phyloP scores from a whole-genome alignment of 92 coral and sea anemone species.

The Scolanthus callimorphus region DNA sequence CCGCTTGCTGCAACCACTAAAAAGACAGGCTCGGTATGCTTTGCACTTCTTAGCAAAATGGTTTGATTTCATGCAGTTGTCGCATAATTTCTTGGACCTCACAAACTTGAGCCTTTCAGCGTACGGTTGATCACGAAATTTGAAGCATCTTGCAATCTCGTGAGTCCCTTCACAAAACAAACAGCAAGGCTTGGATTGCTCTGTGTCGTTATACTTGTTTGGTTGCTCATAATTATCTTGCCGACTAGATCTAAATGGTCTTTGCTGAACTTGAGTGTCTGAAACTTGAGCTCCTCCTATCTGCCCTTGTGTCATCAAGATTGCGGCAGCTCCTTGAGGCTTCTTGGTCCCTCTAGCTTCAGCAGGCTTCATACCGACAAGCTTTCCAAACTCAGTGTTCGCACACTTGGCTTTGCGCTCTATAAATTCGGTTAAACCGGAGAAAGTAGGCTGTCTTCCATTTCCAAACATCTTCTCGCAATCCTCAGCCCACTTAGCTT shows the following conservation, averaged over 20 bases:
- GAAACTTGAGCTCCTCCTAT: background rate
- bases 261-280: background rate
- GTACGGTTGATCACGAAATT: constrained; percentile 17
- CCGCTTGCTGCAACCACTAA: constrained; percentile 17
- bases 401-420: constrained; percentile 27
- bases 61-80: constrained; percentile 20
- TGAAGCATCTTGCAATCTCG: constrained; percentile 22
- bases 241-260: background rate
- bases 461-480: constrained; percentile 19
- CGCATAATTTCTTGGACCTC: constrained; percentile 17
- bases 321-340: background rate
- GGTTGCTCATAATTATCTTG: background rate
- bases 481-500: constrained; percentile 54
- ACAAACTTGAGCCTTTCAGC: constrained; percentile 8
- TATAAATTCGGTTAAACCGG: constrained; percentile 20
- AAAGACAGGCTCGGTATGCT: constrained; percentile 1
- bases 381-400: constrained; percentile 34
- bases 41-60: constrained; percentile 36
- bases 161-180: constrained; percentile 17
- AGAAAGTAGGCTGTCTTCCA: constrained; percentile 28
- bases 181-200: constrained; percentile 4
- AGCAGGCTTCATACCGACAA: constrained; percentile 40
- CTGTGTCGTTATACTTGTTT: background rate
- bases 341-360: background rate
- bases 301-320: background rate